These are phyloP conservation scores for Nerophis ophidion DNA, from an alignment of 2,113 vertebrate genomes.

Conservation along the genomic window DNA sequence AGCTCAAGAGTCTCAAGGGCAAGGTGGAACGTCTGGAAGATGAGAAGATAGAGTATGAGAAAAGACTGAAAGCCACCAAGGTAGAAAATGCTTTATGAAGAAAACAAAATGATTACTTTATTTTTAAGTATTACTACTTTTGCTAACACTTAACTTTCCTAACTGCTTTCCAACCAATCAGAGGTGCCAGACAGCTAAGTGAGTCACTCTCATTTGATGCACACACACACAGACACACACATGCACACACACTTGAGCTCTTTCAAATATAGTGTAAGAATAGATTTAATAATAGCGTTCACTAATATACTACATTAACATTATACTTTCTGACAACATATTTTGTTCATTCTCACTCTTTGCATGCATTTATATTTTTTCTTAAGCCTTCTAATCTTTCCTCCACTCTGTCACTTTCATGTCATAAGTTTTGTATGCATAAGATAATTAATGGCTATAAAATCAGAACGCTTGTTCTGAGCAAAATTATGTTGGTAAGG, in stretches of 20 bases:
- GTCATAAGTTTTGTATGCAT: neutral
- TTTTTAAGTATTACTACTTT: slow-evolving; percentile 1
- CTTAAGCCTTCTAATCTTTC: neutral
- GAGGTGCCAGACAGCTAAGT: slow-evolving; percentile 40
- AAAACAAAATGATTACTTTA: too few relatives aligned
- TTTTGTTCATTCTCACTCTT: neutral
- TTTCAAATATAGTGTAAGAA: slow-evolving; percentile 23
- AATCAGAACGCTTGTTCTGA: neutral
- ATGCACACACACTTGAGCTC: neutral
- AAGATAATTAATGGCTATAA: neutral
- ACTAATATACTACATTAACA: neutral
- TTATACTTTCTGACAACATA: neutral
- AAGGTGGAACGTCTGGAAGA: slow-evolving; percentile 91
- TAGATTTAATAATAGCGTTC: slow-evolving; percentile 35
- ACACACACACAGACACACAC: too few relatives aligned
- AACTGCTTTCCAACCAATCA: slow-evolving; percentile 51
- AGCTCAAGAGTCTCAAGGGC: slow-evolving; percentile 84
- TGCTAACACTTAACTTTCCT: slow-evolving; percentile 51
- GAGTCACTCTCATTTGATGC: slow-evolving; percentile 46
- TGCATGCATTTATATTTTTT: neutral
- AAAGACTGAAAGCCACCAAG: slow-evolving; percentile 89
- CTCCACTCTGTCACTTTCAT: neutral
- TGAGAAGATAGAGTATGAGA: slow-evolving; percentile 89
- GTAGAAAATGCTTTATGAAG: slow-evolving; percentile 56
- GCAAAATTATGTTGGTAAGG: neutral